Percentiles rank a stretch among this genome's conserved stretches.
These are phyloP conservation scores for Sialia sialis DNA, from an alignment of 2,113 vertebrate species.

Conservation along the genomic window DNA sequence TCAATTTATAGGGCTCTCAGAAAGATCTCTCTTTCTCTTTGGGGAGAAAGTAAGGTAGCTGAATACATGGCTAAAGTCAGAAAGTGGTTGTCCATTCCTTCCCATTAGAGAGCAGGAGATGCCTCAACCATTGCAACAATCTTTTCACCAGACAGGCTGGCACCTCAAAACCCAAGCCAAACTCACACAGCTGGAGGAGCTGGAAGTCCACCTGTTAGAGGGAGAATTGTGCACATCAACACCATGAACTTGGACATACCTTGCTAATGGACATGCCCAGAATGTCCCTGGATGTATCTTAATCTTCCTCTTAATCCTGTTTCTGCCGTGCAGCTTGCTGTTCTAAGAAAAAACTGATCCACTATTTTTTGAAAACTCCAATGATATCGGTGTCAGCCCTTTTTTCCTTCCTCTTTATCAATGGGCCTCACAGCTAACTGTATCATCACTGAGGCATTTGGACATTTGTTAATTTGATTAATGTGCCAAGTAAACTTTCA, in stretches of 20 bases:
- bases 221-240: background rate
- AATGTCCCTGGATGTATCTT: background rate
- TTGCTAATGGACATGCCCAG: background rate
- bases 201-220: background rate
- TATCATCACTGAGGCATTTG: background rate
- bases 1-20: background rate
- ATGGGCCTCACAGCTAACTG: background rate
- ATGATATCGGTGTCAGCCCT: rapidly evolving
- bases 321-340: background rate
- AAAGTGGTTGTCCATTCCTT: background rate
- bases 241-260: background rate
- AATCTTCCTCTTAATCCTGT: background rate
- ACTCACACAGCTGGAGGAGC: background rate
- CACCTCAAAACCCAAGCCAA: background rate
- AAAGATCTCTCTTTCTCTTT: background rate
- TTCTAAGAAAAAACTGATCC: background rate
- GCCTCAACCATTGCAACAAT: background rate
- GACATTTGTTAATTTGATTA: background rate
- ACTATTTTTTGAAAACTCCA: background rate
- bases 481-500: background rate
- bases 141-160: background rate
- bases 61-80: background rate
- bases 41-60: background rate
- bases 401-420: background rate
- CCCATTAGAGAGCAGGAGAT: background rate